Conservation (phyloP, 2,888 invertebrate genomes). For the Mesorhabditis spiculigera region DNA sequence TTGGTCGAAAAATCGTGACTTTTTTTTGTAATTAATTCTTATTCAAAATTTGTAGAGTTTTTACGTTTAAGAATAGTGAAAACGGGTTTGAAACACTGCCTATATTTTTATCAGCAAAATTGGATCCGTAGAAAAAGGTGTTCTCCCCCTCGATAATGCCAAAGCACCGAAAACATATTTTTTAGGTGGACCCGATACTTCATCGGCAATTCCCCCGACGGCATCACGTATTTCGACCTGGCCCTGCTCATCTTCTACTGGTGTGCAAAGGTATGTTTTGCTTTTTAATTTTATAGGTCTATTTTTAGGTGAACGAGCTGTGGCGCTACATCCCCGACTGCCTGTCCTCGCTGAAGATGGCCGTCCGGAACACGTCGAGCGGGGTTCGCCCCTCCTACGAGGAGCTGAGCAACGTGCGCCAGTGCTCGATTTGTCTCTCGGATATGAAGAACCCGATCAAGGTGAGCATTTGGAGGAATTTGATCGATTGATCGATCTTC, state of each 20-base stretch:
- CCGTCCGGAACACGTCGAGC: not conserved
- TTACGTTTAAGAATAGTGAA: too few species aligned
- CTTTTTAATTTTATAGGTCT: not conserved
- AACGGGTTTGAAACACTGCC: too few species aligned
- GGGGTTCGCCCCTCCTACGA: not conserved
- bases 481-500: too few species aligned
- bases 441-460: constrained; percentile 24
- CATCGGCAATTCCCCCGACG: not conserved
- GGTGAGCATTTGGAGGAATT: constrained; percentile 13
- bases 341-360: not conserved
- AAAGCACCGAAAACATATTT: not conserved
- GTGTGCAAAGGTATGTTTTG: not conserved
- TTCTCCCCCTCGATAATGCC: too few species aligned
- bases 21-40: too few species aligned
- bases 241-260: not conserved
- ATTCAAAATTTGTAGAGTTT: too few species aligned
- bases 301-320: not conserved
- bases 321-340: not conserved
- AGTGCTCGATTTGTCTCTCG: constrained; percentile 19
- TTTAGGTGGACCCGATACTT: not conserved
- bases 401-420: constrained; percentile 15
- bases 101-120: too few species aligned
- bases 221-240: not conserved
- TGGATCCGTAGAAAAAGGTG: too few species aligned
- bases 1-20: too few species aligned